Base-by-base conservation (phyloP, 2,888 invertebrate species). In the Trichopria drosophilae region DNA sequence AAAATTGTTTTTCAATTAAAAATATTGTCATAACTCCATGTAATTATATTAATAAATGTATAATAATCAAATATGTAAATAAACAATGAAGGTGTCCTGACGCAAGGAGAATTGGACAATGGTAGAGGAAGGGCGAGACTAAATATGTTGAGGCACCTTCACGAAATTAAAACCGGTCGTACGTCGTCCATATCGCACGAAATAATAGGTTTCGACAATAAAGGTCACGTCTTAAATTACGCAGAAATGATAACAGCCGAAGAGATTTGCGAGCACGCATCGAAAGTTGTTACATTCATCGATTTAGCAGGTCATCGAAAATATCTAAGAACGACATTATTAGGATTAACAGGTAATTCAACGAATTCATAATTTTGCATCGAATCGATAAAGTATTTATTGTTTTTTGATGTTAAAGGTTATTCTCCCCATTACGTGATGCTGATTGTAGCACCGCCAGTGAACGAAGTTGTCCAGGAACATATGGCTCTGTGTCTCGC, bases 301-400 rank as follows among this genome's bases (percentile, higher is more conserved):
- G 98, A 99, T 77, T 79, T 98, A 63, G 97, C 97, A 3, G 98
- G 98, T 0, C 96, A 98, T 77, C 85, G 89, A 61, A 96, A 97
- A 75, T 99, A 98, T 72, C 84, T 97, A 73, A 83, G 91, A 56
- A 98, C 98, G 40, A 98, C 98, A 1, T 86, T 97, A 26, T 90
- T 93, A 75, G 98, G 97, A 0, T 79, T 98, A 26, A 93, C 93
- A 4, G 85, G 84, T 53, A 81, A 15, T 13, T 20, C 5, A 28
- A 1, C 13, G 10, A 6, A 32, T 32, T 41, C 29, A 32, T n/a
- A 31, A 28, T 37, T 31, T 36, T 18, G 10, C 13, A 10, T 19
- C 10, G 19, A 6, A 36, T 20, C 15, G 12, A 18, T 12, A 12
- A 24, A 26, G 12, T 15, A 26, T 32, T 32, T 6, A 6, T 6